Percentiles rank a stretch among this genome's conserved stretches.
Evolutionary conservation across 2,888 invertebrate genomes (phyloP).

Genomic region (Ditula angustiorana): DNA sequence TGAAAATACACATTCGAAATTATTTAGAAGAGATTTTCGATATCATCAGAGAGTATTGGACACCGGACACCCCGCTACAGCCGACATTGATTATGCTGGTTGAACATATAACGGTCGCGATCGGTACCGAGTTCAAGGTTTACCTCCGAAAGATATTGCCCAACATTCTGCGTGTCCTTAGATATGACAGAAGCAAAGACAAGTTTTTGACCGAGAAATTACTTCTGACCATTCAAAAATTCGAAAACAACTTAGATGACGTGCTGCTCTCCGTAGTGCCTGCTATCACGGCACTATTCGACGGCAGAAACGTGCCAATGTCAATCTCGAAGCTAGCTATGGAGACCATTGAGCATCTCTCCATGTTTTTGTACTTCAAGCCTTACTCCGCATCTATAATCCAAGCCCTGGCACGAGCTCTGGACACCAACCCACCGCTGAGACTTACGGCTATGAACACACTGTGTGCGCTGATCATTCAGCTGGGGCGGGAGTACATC

Average conservation of each 20-base stretch:
- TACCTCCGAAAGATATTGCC: conserved; percentile 97
- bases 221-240: conserved; percentile 94
- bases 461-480: conserved; percentile 93
- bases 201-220: conserved; percentile 93
- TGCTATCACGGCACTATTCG: conserved; percentile 96
- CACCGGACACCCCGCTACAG: conserved; percentile 92
- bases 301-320: conserved; percentile 92
- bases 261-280: conserved; percentile 97
- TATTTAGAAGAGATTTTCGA: conserved; percentile 98
- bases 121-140: conserved; percentile 98
- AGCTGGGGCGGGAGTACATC: conserved; percentile 95
- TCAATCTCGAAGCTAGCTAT: conserved; percentile 90
- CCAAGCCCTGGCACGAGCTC: conserved; percentile 95
- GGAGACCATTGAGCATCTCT: conserved; percentile 95
- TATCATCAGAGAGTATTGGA: conserved; percentile 97
- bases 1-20: conserved; percentile 97
- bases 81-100: conserved; percentile 95
- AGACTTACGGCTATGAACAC: conserved; percentile 95
- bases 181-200: conserved; percentile 95
- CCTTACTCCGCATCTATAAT: conserved; percentile 97
- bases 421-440: conserved; percentile 92
- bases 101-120: conserved; percentile 96
- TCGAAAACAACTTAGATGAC: conserved; percentile 97
- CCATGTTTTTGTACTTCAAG: conserved; percentile 95
- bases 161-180: conserved; percentile 95